These are phyloP conservation scores for Dryobota labecula DNA, from an alignment of 2,888 invertebrate species.

Conservation along the genomic window DNA sequence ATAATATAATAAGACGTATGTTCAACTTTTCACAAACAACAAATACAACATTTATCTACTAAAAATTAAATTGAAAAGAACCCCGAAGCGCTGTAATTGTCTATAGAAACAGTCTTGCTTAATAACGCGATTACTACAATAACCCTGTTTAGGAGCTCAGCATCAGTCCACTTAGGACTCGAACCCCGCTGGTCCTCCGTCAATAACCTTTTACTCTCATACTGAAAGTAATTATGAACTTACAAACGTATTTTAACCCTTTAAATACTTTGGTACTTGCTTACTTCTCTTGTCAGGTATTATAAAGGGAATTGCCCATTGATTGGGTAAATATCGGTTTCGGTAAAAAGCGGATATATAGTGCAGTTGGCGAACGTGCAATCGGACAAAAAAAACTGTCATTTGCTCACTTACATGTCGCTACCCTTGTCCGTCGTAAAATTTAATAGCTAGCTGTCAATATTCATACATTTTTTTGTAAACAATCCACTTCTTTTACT, in stretches of 20 bases:
- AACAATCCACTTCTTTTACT: too few relatives aligned
- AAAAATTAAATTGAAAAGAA: background rate
- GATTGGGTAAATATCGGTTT: constrained; percentile 23
- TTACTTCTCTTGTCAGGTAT: constrained; percentile 5
- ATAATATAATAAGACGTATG: background rate
- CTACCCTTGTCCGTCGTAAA: too few relatives aligned
- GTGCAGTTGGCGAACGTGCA: background rate
- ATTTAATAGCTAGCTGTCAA: too few relatives aligned
- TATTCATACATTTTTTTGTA: too few relatives aligned
- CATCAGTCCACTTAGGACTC: constrained; percentile 43
- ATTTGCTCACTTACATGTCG: too few relatives aligned
- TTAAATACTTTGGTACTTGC: background rate
- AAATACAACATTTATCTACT: background rate
- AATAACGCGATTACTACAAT: constrained; percentile 38
- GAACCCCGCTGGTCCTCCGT: constrained; percentile 40
- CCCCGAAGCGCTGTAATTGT: constrained; percentile 17
- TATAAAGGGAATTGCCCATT: constrained; percentile 7
- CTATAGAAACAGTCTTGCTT: constrained; percentile 16
- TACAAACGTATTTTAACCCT: constrained; percentile 1
- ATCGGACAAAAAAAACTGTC: too few relatives aligned
- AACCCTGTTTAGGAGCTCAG: constrained; percentile 44
- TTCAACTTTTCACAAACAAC: background rate
- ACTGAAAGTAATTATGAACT: background rate
- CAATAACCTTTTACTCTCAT: constrained; percentile 29
- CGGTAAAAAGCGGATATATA: background rate